Conservation (phyloP, 2,888 invertebrate genomes). For the Clusia tigrina region DNA sequence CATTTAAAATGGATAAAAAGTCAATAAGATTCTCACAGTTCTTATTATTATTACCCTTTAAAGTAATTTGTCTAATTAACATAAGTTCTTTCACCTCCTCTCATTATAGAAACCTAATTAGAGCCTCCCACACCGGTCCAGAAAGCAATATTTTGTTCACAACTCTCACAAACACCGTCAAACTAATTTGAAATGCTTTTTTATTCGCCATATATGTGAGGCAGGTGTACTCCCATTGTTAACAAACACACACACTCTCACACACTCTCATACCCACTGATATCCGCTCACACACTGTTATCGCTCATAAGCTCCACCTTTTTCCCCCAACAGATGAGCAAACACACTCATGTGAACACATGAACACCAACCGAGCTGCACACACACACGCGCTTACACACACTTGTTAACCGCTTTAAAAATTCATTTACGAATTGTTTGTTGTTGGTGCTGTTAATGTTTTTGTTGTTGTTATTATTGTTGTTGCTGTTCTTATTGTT, state of each 20-base stretch:
- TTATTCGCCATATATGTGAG: background rate
- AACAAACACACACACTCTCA: background rate
- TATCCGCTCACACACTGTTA: background rate
- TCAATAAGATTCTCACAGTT: too few relatives aligned
- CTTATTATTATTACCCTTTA: too few relatives aligned
- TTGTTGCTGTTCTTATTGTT: background rate
- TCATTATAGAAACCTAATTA: too few relatives aligned
- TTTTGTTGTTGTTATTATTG: background rate
- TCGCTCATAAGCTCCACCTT: constrained; percentile 45
- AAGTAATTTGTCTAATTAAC: too few relatives aligned
- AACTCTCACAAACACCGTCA: too few relatives aligned
- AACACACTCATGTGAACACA: constrained; percentile 29
- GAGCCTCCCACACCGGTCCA: too few relatives aligned
- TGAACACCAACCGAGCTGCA: constrained; percentile 34
- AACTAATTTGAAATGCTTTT: background rate
- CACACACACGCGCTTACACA: too few relatives aligned
- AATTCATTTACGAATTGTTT: constrained; percentile 55
- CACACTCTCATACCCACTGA: background rate
- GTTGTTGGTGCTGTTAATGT: background rate
- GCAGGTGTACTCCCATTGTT: constrained; percentile 7
- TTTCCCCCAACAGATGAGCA: constrained; percentile 37
- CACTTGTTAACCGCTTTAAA: constrained; percentile 43
- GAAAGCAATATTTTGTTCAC: too few relatives aligned
- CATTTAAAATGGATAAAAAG: too few relatives aligned
- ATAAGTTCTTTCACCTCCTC: too few relatives aligned